Evolutionary conservation across 2,888 invertebrate species (phyloP), one percentile per base, ranked within the genome.

Genomic region (Branchipolynoe longqiensis): DNA sequence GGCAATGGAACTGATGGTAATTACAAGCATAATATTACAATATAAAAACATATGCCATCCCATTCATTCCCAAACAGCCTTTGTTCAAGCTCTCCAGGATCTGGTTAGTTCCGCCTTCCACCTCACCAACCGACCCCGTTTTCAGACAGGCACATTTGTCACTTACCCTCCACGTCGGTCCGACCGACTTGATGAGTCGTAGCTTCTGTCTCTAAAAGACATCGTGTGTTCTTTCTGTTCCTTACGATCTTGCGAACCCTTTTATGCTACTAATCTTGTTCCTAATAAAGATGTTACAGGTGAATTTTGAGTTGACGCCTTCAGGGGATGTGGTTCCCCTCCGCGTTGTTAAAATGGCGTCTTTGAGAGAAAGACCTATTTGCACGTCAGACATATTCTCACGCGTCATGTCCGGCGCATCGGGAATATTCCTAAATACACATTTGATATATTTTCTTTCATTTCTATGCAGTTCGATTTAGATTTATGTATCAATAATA

Each of bases 161-260:
- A 86, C 86, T 86, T 56, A 86, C 86, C 87, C 87, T 85, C 86
- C 86, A 41, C 87, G 73, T 64, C 87, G 41, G 78, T 87, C 87
- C 33, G 85, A 85, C 33, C 87, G 82, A 59, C 87, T 85, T 38
- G 87, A 85, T 38, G 87, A 82, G 56, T 87, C 87, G 59, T 83
- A 87, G 31, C 73, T 40, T 82, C 86, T 33, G 64, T 86, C 86
- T 78, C 86, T 85, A 78, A 81, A 86, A 56, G 86, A 85, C 86
- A 86, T 86, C 41, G 64, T 84, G 31, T n/a, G 38, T 33, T 56
- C 73, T 31, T 56, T 56, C 38, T 74, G n/a, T 62, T 74, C 56
- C 78, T 58, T 31, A 22, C 8, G 31, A 58, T 48, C 82, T 58
- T 82, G 1, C 33, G 56, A 36, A 38, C 58, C 58, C 58, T 25